Evolutionary conservation across 2,888 invertebrate genomes (phyloP).

Genomic region (Epistrophe eligans): DNA sequence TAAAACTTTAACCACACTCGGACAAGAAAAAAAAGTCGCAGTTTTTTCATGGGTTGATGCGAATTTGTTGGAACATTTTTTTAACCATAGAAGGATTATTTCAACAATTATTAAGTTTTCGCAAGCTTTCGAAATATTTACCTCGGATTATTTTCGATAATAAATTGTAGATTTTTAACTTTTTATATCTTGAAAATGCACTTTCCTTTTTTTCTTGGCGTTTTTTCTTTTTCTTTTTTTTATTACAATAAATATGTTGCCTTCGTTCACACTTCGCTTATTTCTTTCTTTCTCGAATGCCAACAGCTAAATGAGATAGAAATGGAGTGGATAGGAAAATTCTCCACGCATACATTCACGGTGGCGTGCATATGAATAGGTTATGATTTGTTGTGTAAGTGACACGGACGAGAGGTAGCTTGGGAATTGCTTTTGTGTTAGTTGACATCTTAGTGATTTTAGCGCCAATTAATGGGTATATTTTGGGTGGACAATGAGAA

Average conservation of each 20-base stretch:
- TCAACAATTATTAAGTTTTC: not conserved
- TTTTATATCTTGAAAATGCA: conserved; percentile 72
- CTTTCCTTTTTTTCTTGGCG: conserved; percentile 67
- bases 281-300: conserved; percentile 77
- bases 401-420: conserved; percentile 28
- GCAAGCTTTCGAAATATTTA: conserved; percentile 55
- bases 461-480: conserved; percentile 22
- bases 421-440: conserved; percentile 42
- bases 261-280: conserved; percentile 74
- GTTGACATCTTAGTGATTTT: conserved; percentile 13
- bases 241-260: conserved; percentile 74
- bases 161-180: conserved; percentile 67
- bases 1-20: conserved; percentile 59
- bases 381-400: conserved; percentile 10
- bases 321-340: conserved; percentile 76
- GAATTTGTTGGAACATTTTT: conserved; percentile 38
- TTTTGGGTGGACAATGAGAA: conserved; percentile 47
- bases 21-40: conserved; percentile 45
- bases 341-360: conserved; percentile 60
- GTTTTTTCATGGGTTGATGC: conserved; percentile 50
- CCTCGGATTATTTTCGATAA: conserved; percentile 69
- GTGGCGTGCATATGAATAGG: conserved; percentile 45
- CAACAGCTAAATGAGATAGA: conserved; percentile 78
- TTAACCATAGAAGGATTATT: conserved; percentile 22
- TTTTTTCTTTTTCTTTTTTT: conserved; percentile 61